Evolutionary conservation across 2,888 invertebrate species (phyloP), one percentile per base, ranked within the genome.

Genomic region (Cremastobaeus sp.): DNA sequence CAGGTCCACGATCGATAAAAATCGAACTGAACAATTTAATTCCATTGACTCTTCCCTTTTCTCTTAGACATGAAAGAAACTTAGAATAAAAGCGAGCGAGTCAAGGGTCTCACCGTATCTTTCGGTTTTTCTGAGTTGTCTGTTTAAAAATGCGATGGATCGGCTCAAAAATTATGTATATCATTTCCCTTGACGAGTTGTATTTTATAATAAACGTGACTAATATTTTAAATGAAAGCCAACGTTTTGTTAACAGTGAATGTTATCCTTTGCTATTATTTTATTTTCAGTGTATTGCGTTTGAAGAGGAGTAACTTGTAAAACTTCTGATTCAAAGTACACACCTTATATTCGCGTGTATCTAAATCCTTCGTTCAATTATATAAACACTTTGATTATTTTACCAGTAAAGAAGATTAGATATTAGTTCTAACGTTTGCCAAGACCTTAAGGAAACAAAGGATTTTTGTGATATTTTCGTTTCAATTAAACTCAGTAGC

Each of bases 301-400:
- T 35, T 14, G n/a, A n/a, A n/a, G n/a, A n/a, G n/a, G n/a, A n/a
- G n/a, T n/a, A n/a, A n/a, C n/a, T n/a, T n/a, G n/a, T n/a, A n/a
- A n/a, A n/a, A n/a, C n/a, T n/a, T n/a, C n/a, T n/a, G n/a, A n/a
- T n/a, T n/a, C n/a, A n/a, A n/a, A n/a, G n/a, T n/a, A n/a, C n/a
- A n/a, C n/a, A n/a, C n/a, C n/a, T n/a, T n/a, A n/a, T n/a, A n/a
- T n/a, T n/a, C n/a, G n/a, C n/a, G n/a, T n/a, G n/a, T n/a, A n/a
- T n/a, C n/a, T n/a, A n/a, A n/a, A n/a, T n/a, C n/a, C n/a, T n/a
- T n/a, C n/a, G n/a, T n/a, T n/a, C n/a, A 12, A 25, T n/a, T 2
- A 28, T 15, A 28, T 28, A 9, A 28, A 45, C 25, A 28, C 28
- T 28, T 45, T 71, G 70, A 73, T 59, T 57, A 57, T 70, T 70